A percentile compares a stretch with the other conserved stretches of the same genome.
These are phyloP conservation scores for Trichogramma dendrolimi DNA, from an alignment of 2,888 invertebrate species.

Conservation along the genomic window DNA sequence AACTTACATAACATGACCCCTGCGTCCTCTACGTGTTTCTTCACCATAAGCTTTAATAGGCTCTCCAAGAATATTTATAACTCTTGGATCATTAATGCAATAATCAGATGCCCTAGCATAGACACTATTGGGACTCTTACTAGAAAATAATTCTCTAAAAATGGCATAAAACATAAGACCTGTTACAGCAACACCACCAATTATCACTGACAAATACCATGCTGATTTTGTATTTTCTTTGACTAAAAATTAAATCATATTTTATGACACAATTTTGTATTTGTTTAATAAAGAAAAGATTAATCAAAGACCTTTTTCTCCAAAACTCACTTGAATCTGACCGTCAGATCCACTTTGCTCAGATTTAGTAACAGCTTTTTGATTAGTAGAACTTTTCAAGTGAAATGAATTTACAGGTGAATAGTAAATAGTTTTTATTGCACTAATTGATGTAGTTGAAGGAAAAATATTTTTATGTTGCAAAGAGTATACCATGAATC, in stretches of 20 bases:
- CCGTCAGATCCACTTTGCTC: constrained; percentile 30
- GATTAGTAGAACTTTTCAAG: constrained; percentile 30
- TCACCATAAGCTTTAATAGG: constrained; percentile 89
- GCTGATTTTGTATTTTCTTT: constrained; percentile 88
- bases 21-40: constrained; percentile 74
- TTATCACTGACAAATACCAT: constrained; percentile 77
- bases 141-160: constrained; percentile 82
- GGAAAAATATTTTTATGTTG: constrained; percentile 31
- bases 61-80: constrained; percentile 80
- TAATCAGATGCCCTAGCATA: constrained; percentile 74
- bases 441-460: constrained; percentile 23
- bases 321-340: constrained; percentile 41
- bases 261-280: background rate
- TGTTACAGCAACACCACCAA: constrained; percentile 76
- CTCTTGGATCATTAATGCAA: constrained; percentile 70
- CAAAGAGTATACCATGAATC: constrained; percentile 35
- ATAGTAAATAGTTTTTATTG: constrained; percentile 16
- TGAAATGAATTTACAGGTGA: constrained; percentile 14
- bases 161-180: constrained; percentile 79
- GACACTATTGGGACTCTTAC: constrained; percentile 79
- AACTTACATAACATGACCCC: constrained; percentile 70
- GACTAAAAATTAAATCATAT: constrained; percentile 54
- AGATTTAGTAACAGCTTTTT: constrained; percentile 35
- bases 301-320: constrained; percentile 41
- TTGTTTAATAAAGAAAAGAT: constrained; percentile 5